Percentiles rank a stretch among this genome's conserved stretches.
These are phyloP conservation scores for Clarias gariepinus DNA, from an alignment of 2,113 vertebrate genomes.

Conservation along the genomic window DNA sequence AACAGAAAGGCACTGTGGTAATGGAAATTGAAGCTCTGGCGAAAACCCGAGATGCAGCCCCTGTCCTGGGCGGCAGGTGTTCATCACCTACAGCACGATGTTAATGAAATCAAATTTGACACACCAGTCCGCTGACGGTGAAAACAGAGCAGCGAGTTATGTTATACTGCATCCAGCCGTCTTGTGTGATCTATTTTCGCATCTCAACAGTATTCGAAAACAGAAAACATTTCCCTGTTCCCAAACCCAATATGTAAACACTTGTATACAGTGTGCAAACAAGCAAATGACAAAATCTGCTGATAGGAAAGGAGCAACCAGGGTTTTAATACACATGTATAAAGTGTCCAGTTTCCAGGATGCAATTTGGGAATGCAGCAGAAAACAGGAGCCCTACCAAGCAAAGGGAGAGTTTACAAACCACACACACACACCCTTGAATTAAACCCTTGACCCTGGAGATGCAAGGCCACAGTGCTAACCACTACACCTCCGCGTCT, in stretches of 20 bases:
- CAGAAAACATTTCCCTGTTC: neutral
- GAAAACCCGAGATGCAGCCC: neutral
- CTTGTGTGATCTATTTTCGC: neutral
- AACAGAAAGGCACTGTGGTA: neutral
- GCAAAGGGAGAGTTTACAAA: too few relatives aligned
- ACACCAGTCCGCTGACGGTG: neutral
- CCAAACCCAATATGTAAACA: neutral
- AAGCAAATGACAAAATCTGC: neutral
- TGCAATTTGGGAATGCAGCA: neutral
- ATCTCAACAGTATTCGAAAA: slow-evolving; percentile 3
- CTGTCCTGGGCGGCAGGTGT: neutral
- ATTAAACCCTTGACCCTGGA: too few relatives aligned
- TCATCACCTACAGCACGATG: neutral
- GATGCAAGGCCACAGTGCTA: too few relatives aligned
- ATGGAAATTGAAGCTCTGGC: neutral
- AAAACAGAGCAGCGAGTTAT: neutral
- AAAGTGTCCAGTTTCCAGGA: neutral
- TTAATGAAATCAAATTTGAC: neutral
- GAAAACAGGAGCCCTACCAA: too few relatives aligned
- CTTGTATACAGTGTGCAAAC: neutral
- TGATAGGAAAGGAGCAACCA: neutral
- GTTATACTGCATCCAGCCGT: neutral
- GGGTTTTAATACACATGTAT: neutral
- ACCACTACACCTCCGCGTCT: too few relatives aligned
- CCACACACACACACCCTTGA: too few relatives aligned